Base-by-base conservation (phyloP, 2,888 invertebrate species). In the Chrysomela aeneicollis region DNA sequence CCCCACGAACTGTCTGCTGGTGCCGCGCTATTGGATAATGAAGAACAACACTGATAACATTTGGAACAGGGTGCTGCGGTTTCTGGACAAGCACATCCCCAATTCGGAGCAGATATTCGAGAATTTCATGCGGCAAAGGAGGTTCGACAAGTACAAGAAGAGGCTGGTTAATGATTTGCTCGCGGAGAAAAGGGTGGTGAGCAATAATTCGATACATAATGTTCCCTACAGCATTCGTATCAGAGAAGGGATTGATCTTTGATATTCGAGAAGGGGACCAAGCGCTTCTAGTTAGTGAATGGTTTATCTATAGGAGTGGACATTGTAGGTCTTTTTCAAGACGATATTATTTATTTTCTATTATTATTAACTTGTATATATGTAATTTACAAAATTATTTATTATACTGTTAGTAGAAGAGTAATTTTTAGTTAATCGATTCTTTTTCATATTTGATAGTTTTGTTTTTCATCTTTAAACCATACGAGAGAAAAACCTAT, bases 21-120 rank as follows among this genome's bases (percentile, higher is more conserved):
- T 92, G 62, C 92, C 92, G 0, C 86, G 87, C 66, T 88, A 89
- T 74, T 92, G 90, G 88, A 82, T 92, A 17, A 76, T 89, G 42
- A 88, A 89, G 71, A 87, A 87, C 51, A 89, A 89, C 76, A 86
- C 85, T 0, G 88, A 87, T 8, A 88, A 89, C 73, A 87, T 89
- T 46, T 90, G 90, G 90, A 84, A 86, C 22, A 84, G 87, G 30
- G 87, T 90, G 26, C 83, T 85, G 71, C 84, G 87, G 55, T 90
- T 86, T 72, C 80, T 90, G 61, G 85, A 87, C 63, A 85, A 84
- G 0, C 83, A 86, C 80, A 87, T 89, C 72, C 90, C 90, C 0
- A 83, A 81, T 3, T 85, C 86, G 52, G 81, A 86, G 71, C 79
- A 86, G 73, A 79, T 90, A n/a, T 88, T 88, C 76, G 78, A 85